Percentiles rank a stretch among this genome's conserved stretches.
These are phyloP conservation scores for Hemicordylus capensis DNA, from an alignment of 2,113 vertebrate genomes.

Conservation along the genomic window DNA sequence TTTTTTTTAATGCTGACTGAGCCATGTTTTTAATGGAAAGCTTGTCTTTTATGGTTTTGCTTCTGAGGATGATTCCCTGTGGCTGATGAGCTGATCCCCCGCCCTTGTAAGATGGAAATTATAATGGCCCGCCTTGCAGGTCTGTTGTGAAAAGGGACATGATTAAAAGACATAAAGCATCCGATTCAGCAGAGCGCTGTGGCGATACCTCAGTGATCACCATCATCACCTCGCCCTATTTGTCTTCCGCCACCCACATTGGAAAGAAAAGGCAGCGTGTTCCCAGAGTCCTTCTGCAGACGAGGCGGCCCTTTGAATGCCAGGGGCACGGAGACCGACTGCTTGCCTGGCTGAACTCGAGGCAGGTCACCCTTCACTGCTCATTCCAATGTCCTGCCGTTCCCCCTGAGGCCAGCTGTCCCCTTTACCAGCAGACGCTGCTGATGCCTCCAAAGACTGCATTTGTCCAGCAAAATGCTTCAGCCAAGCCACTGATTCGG, in stretches of 20 bases:
- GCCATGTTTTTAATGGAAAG: not conserved
- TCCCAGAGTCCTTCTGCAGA: not conserved
- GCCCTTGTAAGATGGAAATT: not conserved
- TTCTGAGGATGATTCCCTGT: not conserved
- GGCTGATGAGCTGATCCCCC: not conserved
- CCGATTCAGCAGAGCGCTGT: not conserved
- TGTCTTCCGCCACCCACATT: not conserved
- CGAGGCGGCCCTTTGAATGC: slow-evolving; percentile 53
- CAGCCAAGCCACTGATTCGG: slow-evolving; percentile 46
- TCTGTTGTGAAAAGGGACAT: not conserved
- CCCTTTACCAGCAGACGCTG: slow-evolving; percentile 51
- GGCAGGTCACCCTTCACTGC: slow-evolving; percentile 56
- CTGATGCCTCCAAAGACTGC: slow-evolving; percentile 54
- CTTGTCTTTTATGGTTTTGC: not conserved
- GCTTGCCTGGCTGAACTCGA: slow-evolving; percentile 30
- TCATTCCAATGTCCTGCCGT: slow-evolving; percentile 14
- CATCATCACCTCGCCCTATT: not conserved
- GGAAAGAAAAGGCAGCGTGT: slow-evolving; percentile 49
- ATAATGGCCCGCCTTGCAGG: not conserved
- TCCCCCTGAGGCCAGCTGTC: slow-evolving; percentile 57
- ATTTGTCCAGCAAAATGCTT: slow-evolving; percentile 64
- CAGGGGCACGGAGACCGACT: slow-evolving; percentile 15
- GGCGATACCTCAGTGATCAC: too few species aligned
- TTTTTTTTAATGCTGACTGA: not conserved
- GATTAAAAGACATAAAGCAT: not conserved